Conservation (phyloP, 2,113 vertebrate genomes). For the Clarias macrocephalus region DNA sequence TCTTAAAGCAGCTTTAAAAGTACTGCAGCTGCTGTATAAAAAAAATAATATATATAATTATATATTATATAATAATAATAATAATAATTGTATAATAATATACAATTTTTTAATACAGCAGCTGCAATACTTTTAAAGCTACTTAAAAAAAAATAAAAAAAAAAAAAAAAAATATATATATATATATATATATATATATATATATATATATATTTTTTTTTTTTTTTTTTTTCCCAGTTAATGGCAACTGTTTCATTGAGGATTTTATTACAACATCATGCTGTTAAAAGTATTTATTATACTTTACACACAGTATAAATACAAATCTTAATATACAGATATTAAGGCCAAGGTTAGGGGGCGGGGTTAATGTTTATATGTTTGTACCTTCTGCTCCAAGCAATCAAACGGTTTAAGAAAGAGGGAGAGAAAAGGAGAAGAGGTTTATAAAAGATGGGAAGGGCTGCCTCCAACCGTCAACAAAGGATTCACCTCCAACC, state of each 20-base stretch:
- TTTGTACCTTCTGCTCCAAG: neutral
- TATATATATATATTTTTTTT: too few relatives aligned
- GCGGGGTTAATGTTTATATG: too few relatives aligned
- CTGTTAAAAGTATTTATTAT: too few relatives aligned
- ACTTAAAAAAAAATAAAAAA: too few relatives aligned
- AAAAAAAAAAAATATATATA: neutral
- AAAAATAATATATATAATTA: neutral
- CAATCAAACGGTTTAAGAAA: neutral
- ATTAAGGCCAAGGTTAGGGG: neutral
- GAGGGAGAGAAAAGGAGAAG: too few relatives aligned
- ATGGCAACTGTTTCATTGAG: neutral
- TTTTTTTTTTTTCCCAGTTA: neutral
- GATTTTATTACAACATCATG: neutral
- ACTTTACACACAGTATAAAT: too few relatives aligned
- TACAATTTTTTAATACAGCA: too few relatives aligned
- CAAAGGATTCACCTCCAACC: conserved; percentile 14
- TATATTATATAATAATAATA: too few relatives aligned
- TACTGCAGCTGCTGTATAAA: neutral
- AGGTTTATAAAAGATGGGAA: neutral
- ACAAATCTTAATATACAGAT: neutral
- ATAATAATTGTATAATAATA: too few relatives aligned
- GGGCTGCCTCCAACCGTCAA: too few relatives aligned
- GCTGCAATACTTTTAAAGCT: too few relatives aligned
- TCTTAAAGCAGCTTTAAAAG: neutral
- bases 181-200: too few relatives aligned